phyloP scores from a whole-genome alignment of 2,113 vertebrate genomes.

The Electrona antarctica region DNA sequence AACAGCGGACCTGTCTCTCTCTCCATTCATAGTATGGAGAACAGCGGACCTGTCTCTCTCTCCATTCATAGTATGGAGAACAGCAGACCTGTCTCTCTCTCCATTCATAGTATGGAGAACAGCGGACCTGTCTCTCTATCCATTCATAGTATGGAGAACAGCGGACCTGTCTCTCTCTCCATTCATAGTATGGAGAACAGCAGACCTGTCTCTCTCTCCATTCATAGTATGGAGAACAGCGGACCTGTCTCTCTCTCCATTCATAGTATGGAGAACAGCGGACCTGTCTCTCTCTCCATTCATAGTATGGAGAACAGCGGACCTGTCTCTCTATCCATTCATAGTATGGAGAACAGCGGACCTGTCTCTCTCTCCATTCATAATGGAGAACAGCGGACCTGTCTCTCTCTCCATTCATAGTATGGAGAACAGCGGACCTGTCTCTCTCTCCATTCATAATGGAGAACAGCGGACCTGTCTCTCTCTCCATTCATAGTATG shows the following conservation, averaged over 20 bases:
- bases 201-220: constrained; percentile 28
- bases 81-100: constrained; percentile 26
- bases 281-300: constrained; percentile 17
- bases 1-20: constrained; percentile 35
- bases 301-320: constrained; percentile 58
- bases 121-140: constrained; percentile 27
- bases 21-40: too few species aligned
- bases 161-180: constrained; percentile 29
- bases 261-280: constrained; percentile 57
- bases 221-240: constrained; percentile 58
- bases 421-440: constrained; percentile 52
- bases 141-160: constrained; percentile 55
- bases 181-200: constrained; percentile 55
- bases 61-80: too few species aligned
- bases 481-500: too few species aligned
- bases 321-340: constrained; percentile 4
- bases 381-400: constrained; percentile 52
- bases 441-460: constrained; percentile 10
- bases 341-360: constrained; percentile 58
- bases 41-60: constrained; percentile 31
- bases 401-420: background rate
- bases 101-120: too few species aligned
- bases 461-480: constrained; percentile 48
- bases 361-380: background rate
- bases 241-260: constrained; percentile 21